Evolutionary conservation across 2,888 invertebrate genomes (phyloP).

Genomic region (Thereva unica): DNA sequence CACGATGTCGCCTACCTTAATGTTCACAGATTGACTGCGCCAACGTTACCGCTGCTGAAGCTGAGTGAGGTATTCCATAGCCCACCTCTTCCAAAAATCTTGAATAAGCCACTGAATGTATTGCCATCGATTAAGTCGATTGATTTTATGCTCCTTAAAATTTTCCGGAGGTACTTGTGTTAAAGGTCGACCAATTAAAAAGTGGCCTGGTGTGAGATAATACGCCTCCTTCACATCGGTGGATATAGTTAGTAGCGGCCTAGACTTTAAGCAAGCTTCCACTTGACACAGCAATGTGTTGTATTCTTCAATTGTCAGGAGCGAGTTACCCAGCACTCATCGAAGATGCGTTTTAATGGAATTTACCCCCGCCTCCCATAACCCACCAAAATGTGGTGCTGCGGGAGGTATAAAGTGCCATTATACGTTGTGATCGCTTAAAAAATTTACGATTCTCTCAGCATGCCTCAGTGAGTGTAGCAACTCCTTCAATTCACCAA

Average conservation of each 20-base stretch:
- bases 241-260: background rate
- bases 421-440: constrained; percentile 30
- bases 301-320: constrained; percentile 43
- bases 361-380: constrained; percentile 24
- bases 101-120: too few species aligned
- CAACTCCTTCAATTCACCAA: constrained; percentile 32
- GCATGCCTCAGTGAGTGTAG: background rate
- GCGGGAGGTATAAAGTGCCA: constrained; percentile 43
- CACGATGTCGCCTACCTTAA: too few species aligned
- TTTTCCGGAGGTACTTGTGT: too few species aligned
- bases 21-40: too few species aligned
- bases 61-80: too few species aligned
- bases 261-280: constrained; percentile 22
- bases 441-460: background rate
- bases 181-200: too few species aligned
- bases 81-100: too few species aligned
- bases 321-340: background rate
- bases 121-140: too few species aligned
- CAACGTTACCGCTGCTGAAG: too few species aligned
- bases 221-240: background rate
- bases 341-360: constrained; percentile 12
- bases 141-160: too few species aligned
- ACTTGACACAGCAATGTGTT: constrained; percentile 44
- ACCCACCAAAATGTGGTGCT: constrained; percentile 25
- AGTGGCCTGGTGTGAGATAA: constrained; percentile 20